phyloP scores from a whole-genome alignment of 1,140 invertebrate species.

The Lutraria rhynchaena region DNA sequence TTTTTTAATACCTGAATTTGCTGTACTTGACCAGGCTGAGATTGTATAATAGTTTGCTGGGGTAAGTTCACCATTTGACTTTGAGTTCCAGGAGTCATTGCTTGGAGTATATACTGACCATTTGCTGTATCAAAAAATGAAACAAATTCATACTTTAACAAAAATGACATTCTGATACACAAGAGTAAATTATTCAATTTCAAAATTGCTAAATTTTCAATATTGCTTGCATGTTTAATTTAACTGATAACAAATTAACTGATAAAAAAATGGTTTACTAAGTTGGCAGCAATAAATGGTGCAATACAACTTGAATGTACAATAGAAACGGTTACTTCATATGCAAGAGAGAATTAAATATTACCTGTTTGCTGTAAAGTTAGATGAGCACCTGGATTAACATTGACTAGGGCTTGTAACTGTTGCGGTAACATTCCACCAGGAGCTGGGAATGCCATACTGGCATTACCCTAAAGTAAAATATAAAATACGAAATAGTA shows the following conservation, averaged over 20 bases:
- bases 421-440: constrained; percentile 76
- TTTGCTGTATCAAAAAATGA: no score
- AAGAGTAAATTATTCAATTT: no score
- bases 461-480: constrained; percentile 72
- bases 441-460: constrained; percentile 75
- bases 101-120: constrained; percentile 69
- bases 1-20: constrained; percentile 55
- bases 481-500: not conserved
- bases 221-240: no score
- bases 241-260: no score
- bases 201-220: no score
- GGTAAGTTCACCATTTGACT: constrained; percentile 44
- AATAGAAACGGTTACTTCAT: no score
- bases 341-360: not conserved
- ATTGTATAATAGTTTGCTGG: constrained; percentile 48
- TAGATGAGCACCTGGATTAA: constrained; percentile 61
- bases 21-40: constrained; percentile 27
- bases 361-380: constrained; percentile 71
- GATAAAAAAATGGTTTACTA: no score
- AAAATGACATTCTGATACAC: no score
- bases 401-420: constrained; percentile 70
- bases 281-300: no score
- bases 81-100: constrained; percentile 20
- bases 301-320: no score
- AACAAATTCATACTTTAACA: not conserved